Evolutionary conservation across 1,140 invertebrate species (phyloP).

Genomic region (Hypothenemus hampei): DNA sequence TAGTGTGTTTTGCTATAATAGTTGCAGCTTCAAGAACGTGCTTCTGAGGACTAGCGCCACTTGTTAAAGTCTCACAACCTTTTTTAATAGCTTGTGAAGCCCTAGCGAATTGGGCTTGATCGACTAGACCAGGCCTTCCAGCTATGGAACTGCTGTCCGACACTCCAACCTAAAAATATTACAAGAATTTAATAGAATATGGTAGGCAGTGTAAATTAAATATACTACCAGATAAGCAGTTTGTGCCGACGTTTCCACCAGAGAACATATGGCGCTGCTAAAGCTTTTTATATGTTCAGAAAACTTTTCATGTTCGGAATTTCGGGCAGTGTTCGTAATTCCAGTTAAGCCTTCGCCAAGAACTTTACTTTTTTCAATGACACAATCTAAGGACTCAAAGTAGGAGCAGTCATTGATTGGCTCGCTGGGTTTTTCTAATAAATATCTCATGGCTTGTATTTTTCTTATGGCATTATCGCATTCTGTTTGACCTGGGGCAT

Average conservation of each 20-base stretch:
- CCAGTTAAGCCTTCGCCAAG: constrained; percentile 86
- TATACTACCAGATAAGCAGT: constrained; percentile 88
- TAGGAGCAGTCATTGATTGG: constrained; percentile 86
- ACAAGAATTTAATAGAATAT: constrained; percentile 5
- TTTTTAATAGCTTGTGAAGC: constrained; percentile 84
- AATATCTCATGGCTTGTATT: constrained; percentile 77
- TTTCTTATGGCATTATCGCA: constrained; percentile 94
- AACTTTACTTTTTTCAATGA: constrained; percentile 87
- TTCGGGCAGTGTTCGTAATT: constrained; percentile 88
- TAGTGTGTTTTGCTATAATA: constrained; percentile 94
- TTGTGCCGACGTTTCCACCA: constrained; percentile 92
- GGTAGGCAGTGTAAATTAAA: constrained; percentile 24
- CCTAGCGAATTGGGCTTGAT: constrained; percentile 83
- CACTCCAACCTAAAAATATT: constrained; percentile 64
- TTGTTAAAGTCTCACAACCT: constrained; percentile 77
- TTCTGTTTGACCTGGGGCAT: constrained; percentile 88
- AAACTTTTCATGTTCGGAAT: constrained; percentile 82
- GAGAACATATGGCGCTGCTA: constrained; percentile 80
- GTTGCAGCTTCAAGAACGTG: constrained; percentile 89
- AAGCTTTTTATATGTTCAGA: constrained; percentile 80
- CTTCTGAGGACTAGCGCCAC: constrained; percentile 72
- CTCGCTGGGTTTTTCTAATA: constrained; percentile 82
- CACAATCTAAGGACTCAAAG: constrained; percentile 90
- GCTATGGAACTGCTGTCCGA: constrained; percentile 87
- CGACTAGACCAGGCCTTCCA: constrained; percentile 86